Evolutionary conservation across 2,888 invertebrate species (phyloP).

Genomic region (Thymelicus acteon): DNA sequence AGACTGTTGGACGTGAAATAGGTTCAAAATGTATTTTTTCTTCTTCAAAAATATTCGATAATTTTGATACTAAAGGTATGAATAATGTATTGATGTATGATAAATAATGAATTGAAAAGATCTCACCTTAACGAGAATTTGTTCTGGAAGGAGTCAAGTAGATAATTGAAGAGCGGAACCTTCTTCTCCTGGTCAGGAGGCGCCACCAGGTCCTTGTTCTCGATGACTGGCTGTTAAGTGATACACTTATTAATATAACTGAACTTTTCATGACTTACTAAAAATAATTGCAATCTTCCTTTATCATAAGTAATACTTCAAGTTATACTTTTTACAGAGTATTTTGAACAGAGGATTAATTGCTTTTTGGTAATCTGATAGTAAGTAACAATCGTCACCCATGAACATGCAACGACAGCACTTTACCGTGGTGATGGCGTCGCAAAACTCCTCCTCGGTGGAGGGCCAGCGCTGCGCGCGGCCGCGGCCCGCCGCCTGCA

Average conservation of each 20-base stretch:
- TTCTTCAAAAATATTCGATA: no score
- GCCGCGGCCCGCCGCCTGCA: slow-evolving; percentile 65
- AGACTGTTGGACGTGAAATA: no score
- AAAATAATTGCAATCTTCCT: no score
- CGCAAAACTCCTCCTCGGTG: slow-evolving; percentile 83
- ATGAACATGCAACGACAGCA: no score
- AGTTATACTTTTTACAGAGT: no score
- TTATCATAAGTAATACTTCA: no score
- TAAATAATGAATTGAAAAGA: slow-evolving; percentile 7
- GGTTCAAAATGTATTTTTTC: no score
- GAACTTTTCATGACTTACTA: no score
- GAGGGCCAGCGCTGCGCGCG: slow-evolving; percentile 67
- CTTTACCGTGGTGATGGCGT: slow-evolving; percentile 83
- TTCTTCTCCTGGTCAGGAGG: slow-evolving; percentile 60
- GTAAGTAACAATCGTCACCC: no score
- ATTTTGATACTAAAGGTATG: no score
- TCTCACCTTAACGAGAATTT: slow-evolving; percentile 61
- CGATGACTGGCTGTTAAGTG: slow-evolving; percentile 68
- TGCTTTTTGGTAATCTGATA: no score
- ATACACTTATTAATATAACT: not conserved
- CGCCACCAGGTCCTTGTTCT: slow-evolving; percentile 76
- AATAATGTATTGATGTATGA: slow-evolving; percentile 26
- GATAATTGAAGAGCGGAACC: slow-evolving; percentile 65
- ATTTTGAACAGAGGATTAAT: no score
- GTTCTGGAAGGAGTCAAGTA: slow-evolving; percentile 68